Base-by-base conservation (phyloP, 30 jellyfish, hydroid and myxozoan species). In the Catostylus mosaicus region DNA sequence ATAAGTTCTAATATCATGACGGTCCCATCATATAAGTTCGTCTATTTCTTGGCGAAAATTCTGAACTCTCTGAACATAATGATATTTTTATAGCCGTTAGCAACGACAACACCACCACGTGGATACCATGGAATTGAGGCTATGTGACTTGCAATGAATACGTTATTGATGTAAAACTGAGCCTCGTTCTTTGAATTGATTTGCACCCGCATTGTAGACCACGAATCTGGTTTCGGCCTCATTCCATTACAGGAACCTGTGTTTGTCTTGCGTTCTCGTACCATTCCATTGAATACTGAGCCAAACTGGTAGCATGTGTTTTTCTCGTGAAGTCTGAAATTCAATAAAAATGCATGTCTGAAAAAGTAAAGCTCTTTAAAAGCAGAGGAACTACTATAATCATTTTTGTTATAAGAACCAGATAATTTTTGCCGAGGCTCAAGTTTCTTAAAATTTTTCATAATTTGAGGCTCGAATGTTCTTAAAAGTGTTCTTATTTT, bases 71-170 rank as follows among this genome's bases (percentile, higher is more conserved):
- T 50, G 79, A 81, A 89, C 97, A 89, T 89, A 23, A 89, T 67
- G 45, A 64, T 85, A 56, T 89, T 89, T 59, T 70, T 76, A 37
- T 31, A 29, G 24, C 97, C 97, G 61, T 89, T 89, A n/a, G 73
- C 83, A 37, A 89, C 97, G 10, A 89, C 63, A 24, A 89, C 89
- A 33, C 97, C 97, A n/a, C 94, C 95, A 2, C 83, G 77, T 50
- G 91, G 81, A 22, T 73, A 67, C 90, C 90, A 82, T 18, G 90
- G 95, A 34, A 62, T 64, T 3, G 86, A 48, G 23, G 83, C 82
- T 31, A 32, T 54, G 51, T 61, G 52, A n/a, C 46, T 82, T 29
- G 83, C 91, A 54, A 82, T 50, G 35, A 74, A 81, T 23, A 34
- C 60, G 23, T 77, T 67, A 30, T 89, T 73, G 29, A 89, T 14